Percentiles rank a stretch among this genome's conserved stretches.
Evolutionary conservation across 2,888 invertebrate species (phyloP).

Genomic region (Tinea trinotella): DNA sequence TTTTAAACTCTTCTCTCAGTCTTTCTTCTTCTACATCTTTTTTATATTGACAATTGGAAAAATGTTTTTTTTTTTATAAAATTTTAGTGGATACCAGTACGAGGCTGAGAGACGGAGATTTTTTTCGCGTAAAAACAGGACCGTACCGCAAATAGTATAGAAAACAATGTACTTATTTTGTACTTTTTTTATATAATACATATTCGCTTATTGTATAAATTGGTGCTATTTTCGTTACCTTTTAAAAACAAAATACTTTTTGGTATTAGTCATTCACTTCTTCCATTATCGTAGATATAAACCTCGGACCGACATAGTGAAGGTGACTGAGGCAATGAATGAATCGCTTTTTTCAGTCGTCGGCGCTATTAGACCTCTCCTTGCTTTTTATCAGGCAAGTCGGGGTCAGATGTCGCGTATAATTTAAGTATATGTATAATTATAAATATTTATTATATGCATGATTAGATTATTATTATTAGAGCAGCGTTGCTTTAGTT

Average conservation of each 20-base stretch:
- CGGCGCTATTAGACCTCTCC: too few relatives aligned
- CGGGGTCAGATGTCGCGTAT: too few relatives aligned
- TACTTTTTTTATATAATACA: slow-evolving; percentile 31
- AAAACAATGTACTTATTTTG: slow-evolving; percentile 26
- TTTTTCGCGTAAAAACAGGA: slow-evolving; percentile 56
- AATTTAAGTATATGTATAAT: too few relatives aligned
- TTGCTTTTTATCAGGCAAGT: too few relatives aligned
- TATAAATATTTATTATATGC: too few relatives aligned
- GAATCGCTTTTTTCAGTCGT: too few relatives aligned
- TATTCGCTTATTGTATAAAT: slow-evolving; percentile 61
- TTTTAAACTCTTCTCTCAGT: background rate
- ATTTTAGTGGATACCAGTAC: slow-evolving; percentile 60
- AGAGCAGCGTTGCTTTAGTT: too few relatives aligned
- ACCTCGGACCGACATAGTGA: too few relatives aligned
- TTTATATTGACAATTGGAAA: slow-evolving; percentile 26
- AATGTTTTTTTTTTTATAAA: slow-evolving; percentile 40
- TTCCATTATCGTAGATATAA: slow-evolving; percentile 34
- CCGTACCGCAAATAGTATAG: slow-evolving; percentile 68
- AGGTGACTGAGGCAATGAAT: too few relatives aligned
- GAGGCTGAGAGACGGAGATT: slow-evolving; percentile 66
- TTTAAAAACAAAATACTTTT: background rate
- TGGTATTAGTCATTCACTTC: slow-evolving; percentile 61
- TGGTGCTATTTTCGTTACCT: slow-evolving; percentile 18
- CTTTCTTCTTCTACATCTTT: slow-evolving; percentile 3
- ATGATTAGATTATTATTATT: too few relatives aligned